Conservation (phyloP, 2,113 vertebrate species). For the Corythornis cristatus region DNA sequence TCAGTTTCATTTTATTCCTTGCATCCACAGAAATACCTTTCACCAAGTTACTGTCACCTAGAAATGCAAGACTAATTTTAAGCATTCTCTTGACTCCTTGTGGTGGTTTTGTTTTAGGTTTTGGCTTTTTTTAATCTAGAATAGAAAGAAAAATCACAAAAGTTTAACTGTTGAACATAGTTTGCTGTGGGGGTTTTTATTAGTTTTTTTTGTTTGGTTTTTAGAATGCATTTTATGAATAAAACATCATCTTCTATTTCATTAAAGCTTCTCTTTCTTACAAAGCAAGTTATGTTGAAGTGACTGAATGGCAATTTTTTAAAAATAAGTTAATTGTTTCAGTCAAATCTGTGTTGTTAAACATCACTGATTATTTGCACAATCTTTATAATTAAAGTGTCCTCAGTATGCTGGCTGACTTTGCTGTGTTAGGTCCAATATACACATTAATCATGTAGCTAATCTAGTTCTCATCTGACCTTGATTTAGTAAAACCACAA, state of each 20-base stretch:
- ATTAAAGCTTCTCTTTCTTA: not conserved
- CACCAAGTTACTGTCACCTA: not conserved
- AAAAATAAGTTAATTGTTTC: not conserved
- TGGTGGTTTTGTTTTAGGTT: rapidly evolving
- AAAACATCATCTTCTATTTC: not conserved
- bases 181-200: not conserved
- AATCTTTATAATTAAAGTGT: not conserved
- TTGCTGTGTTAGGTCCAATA: not conserved
- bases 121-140: not conserved
- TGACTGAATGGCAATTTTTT: not conserved
- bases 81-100: not conserved
- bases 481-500: conserved; percentile 45
- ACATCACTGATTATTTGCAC: conserved; percentile 6
- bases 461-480: conserved; percentile 50
- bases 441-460: conserved; percentile 45
- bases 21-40: not conserved
- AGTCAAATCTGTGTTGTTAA: not conserved
- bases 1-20: not conserved
- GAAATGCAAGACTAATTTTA: not conserved
- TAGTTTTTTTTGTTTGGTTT: not conserved
- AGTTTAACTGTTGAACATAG: not conserved
- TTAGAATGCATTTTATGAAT: not conserved
- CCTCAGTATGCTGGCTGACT: conserved; percentile 2
- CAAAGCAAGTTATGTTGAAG: not conserved
- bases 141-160: not conserved